Conservation (phyloP, 2,888 invertebrate species). For the Heliconius erato region DNA sequence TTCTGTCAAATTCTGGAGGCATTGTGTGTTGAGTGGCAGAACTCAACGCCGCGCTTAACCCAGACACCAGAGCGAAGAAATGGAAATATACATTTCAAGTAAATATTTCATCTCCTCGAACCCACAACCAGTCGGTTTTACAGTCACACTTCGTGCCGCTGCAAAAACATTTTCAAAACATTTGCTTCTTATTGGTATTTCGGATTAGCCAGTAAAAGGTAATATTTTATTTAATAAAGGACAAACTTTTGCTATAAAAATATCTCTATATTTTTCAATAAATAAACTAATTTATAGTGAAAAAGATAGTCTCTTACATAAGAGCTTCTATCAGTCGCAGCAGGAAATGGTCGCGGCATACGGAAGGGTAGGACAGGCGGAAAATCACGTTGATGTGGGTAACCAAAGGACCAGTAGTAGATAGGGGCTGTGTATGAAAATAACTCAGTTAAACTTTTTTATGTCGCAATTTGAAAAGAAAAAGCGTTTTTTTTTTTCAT, state of each 20-base stretch:
- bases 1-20: too few relatives aligned
- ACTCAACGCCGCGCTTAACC: too few relatives aligned
- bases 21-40: too few relatives aligned
- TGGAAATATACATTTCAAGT: too few relatives aligned
- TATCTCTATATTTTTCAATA: not conserved
- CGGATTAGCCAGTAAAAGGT: not conserved
- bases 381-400: conserved; percentile 51
- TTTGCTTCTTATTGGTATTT: not conserved
- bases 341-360: conserved; percentile 50
- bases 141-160: too few relatives aligned
- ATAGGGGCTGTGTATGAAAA: conserved; percentile 19
- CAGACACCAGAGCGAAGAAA: too few relatives aligned
- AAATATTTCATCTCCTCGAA: too few relatives aligned
- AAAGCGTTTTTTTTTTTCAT: not conserved
- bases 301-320: conserved; percentile 1
- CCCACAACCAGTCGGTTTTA: too few relatives aligned
- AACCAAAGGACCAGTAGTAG: conserved; percentile 8
- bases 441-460: conserved; percentile 18
- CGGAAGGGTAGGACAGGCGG: conserved; percentile 51
- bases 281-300: conserved; percentile 3
- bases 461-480: not conserved
- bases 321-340: conserved; percentile 32
- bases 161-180: not conserved
- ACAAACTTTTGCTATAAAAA: not conserved
- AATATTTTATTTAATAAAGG: not conserved